A percentile compares a stretch with the other conserved stretches of the same genome.
Conservation (phyloP, 2,888 invertebrate species). For the Strigamia maritima region DNA sequence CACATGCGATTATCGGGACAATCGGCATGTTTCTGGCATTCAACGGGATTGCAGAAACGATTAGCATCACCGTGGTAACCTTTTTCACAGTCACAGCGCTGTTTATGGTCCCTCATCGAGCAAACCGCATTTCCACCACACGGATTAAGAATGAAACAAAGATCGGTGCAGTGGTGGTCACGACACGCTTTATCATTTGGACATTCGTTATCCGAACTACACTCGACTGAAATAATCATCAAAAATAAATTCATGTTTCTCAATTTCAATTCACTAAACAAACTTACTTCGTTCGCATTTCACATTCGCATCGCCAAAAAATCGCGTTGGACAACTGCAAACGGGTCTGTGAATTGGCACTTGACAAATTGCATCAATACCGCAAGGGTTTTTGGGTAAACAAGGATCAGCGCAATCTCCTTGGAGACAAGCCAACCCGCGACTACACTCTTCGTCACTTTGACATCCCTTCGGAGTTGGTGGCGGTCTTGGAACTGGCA, state of each 20-base stretch:
- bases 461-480: constrained; percentile 42
- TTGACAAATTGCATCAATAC: constrained; percentile 47
- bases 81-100: constrained; percentile 72
- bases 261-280: not conserved
- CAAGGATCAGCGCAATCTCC: constrained; percentile 43
- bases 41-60: constrained; percentile 57
- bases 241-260: not conserved
- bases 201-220: constrained; percentile 46
- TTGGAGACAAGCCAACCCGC: constrained; percentile 42
- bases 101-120: constrained; percentile 63
- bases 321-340: constrained; percentile 50
- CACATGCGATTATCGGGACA: constrained; percentile 55
- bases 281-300: constrained; percentile 46
- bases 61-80: constrained; percentile 47
- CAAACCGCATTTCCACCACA: constrained; percentile 57
- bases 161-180: constrained; percentile 42
- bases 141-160: constrained; percentile 40
- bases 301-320: constrained; percentile 49
- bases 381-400: constrained; percentile 60
- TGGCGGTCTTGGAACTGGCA: constrained; percentile 37
- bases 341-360: constrained; percentile 48
- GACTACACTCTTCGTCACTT: constrained; percentile 42
- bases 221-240: constrained; percentile 42
- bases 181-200: constrained; percentile 66
- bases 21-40: constrained; percentile 71